Conservation (phyloP, 2,888 invertebrate species). For the Himalopsyche anomala region DNA sequence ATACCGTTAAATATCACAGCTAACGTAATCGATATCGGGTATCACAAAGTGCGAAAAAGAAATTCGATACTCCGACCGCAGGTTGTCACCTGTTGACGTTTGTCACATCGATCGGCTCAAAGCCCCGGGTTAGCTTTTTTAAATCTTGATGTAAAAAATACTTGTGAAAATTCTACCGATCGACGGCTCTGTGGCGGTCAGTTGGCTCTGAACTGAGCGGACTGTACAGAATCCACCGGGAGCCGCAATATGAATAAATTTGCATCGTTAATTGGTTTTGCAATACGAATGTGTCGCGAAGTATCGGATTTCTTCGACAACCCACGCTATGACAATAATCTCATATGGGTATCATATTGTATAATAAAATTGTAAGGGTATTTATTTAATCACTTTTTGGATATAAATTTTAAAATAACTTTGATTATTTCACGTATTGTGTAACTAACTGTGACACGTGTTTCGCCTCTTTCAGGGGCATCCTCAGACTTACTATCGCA, state of each 20-base stretch:
- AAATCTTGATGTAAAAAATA: background rate
- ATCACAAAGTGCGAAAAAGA: slow-evolving; percentile 22
- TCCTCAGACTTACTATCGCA: too few relatives aligned
- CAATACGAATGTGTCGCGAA: background rate
- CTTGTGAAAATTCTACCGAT: background rate
- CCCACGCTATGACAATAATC: background rate
- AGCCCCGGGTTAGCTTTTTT: background rate
- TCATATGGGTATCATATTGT: too few relatives aligned
- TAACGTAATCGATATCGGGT: background rate
- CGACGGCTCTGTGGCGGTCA: background rate
- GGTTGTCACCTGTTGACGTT: background rate
- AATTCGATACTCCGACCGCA: background rate
- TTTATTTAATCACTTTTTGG: too few relatives aligned
- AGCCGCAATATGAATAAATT: slow-evolving; percentile 2
- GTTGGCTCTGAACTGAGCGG: background rate
- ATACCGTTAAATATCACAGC: background rate
- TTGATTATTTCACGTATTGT: too few relatives aligned
- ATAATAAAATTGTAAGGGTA: too few relatives aligned
- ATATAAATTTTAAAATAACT: too few relatives aligned
- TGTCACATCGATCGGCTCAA: background rate
- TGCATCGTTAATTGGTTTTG: background rate
- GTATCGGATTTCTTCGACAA: background rate
- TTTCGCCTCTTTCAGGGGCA: too few relatives aligned
- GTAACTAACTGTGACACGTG: too few relatives aligned
- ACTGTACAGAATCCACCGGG: background rate